phyloP scores from a whole-genome alignment of 2,113 vertebrate species.

The Octodon degus region DNA sequence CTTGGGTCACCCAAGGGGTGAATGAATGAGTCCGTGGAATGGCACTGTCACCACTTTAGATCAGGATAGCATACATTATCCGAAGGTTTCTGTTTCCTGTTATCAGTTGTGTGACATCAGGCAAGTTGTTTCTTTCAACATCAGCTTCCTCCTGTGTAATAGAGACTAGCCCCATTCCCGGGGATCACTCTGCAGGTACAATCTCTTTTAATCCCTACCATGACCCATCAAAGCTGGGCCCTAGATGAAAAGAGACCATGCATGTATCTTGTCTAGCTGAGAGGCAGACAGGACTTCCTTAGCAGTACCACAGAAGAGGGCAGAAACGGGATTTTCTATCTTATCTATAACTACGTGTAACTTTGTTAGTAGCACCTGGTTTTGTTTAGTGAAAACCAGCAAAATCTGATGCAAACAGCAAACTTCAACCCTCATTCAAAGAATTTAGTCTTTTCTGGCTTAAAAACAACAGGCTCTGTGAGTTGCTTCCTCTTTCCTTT shows the following conservation, averaged over 20 bases:
- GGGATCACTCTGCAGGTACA: background rate
- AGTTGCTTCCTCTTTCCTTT: background rate
- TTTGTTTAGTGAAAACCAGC: background rate
- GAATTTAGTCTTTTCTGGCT: background rate
- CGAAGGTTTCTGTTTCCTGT: background rate
- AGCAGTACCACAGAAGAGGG: background rate
- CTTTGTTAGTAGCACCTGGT: background rate
- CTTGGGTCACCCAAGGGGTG: background rate
- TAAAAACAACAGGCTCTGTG: background rate
- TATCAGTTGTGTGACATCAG: background rate
- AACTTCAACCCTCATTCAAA: background rate
- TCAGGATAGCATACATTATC: background rate
- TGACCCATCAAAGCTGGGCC: background rate
- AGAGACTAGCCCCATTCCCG: too few species aligned
- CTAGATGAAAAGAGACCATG: background rate
- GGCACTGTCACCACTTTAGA: background rate
- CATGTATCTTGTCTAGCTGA: background rate
- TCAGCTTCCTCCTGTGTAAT: background rate
- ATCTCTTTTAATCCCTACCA: background rate
- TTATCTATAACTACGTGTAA: background rate
- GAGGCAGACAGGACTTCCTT: background rate
- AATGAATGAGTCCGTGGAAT: background rate
- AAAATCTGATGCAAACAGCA: conserved; percentile 12
- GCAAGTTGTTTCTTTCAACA: background rate
- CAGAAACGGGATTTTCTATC: background rate